These are phyloP conservation scores for Myotis planiceps DNA, from an alignment of 2,797 vertebrate genomes.

Conservation along the genomic window DNA sequence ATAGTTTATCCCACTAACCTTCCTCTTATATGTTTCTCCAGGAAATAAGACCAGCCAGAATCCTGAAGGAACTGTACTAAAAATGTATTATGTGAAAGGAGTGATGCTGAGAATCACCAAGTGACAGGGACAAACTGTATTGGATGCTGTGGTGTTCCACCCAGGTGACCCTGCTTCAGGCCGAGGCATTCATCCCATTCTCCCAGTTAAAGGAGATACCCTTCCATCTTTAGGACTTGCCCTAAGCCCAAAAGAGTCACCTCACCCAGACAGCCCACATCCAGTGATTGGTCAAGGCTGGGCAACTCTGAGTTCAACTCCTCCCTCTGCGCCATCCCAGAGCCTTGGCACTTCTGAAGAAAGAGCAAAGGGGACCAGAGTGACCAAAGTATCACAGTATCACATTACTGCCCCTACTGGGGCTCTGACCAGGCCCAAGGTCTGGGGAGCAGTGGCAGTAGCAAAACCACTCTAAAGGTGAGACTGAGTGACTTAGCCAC, in stretches of 20 bases:
- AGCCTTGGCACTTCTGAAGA: background rate
- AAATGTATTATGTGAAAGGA: background rate
- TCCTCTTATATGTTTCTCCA: background rate
- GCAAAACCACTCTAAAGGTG: background rate
- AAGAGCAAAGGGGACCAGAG: background rate
- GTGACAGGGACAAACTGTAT: background rate
- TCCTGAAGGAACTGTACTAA: background rate
- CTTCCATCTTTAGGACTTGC: background rate
- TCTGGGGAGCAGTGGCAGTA: background rate
- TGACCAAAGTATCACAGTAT: too few relatives aligned
- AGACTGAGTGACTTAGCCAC: background rate
- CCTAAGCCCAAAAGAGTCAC: background rate
- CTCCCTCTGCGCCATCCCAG: background rate
- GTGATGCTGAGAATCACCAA: background rate
- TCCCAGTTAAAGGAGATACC: background rate
- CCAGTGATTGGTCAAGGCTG: background rate
- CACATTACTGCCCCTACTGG: background rate
- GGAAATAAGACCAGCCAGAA: background rate
- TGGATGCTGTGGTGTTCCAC: background rate
- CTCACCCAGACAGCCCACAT: background rate
- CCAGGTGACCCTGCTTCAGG: background rate
- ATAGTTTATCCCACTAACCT: background rate
- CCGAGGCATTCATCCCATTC: background rate
- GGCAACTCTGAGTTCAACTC: background rate
- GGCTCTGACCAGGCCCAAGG: background rate